phyloP scores from a whole-genome alignment of 2,113 vertebrate genomes.

The Phylloscopus trochilus region DNA sequence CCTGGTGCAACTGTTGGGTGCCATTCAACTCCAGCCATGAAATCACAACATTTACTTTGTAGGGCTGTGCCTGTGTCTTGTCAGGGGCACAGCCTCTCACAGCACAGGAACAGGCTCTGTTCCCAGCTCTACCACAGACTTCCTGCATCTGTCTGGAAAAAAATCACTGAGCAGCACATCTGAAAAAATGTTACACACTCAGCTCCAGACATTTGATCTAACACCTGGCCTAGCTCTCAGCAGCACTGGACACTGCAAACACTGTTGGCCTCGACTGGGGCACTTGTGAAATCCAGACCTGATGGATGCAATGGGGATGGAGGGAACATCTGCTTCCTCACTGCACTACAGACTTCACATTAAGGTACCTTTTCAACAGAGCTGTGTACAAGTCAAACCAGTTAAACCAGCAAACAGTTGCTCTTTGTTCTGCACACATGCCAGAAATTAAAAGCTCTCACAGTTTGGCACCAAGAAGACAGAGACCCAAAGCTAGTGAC shows the following conservation, averaged over 20 bases:
- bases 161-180: constrained; percentile 35
- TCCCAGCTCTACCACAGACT: constrained; percentile 59
- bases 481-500: constrained; percentile 21
- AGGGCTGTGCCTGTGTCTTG: constrained; percentile 32
- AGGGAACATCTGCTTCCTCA: constrained; percentile 51
- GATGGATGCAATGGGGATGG: constrained; percentile 3
- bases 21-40: not conserved
- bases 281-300: constrained; percentile 39
- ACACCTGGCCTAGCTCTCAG: constrained; percentile 52
- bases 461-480: constrained; percentile 39
- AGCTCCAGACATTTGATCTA: constrained; percentile 53
- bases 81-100: not conserved
- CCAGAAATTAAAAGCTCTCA: constrained; percentile 40
- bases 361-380: not conserved
- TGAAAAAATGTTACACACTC: constrained; percentile 33
- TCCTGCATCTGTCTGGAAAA: constrained; percentile 49
- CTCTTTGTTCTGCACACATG: constrained; percentile 59
- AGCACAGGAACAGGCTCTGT: constrained; percentile 55
- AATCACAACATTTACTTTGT: constrained; percentile 51
- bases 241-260: constrained; percentile 25
- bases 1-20: not conserved
- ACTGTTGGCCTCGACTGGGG: constrained; percentile 3
- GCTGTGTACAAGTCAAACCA: constrained; percentile 41
- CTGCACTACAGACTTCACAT: not conserved
- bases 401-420: constrained; percentile 47